These are phyloP conservation scores for Melanargia galathea DNA, from an alignment of 2,888 invertebrate species.

Conservation along the genomic window DNA sequence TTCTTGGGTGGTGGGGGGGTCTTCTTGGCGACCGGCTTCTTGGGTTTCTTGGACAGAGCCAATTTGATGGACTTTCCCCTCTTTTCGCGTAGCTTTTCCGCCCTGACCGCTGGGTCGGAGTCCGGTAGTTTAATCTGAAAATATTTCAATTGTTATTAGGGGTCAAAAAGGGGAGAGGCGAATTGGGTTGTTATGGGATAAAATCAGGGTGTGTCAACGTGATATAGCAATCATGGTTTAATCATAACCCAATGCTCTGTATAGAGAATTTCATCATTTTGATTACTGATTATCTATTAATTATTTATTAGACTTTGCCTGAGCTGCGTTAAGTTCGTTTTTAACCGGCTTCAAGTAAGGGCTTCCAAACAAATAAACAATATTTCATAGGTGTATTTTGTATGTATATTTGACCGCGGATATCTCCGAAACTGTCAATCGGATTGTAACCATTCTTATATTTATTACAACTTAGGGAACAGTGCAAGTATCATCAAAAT, in stretches of 20 bases:
- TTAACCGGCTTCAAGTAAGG: too few relatives aligned
- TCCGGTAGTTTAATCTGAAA: constrained; percentile 76
- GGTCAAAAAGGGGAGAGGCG: background rate
- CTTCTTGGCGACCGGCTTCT: constrained; percentile 75
- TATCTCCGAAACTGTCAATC: too few relatives aligned
- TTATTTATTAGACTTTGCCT: too few relatives aligned
- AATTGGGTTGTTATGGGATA: too few relatives aligned
- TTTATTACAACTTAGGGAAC: too few relatives aligned
- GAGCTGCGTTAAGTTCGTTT: too few relatives aligned
- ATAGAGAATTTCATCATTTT: constrained; percentile 70
- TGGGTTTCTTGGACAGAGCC: constrained; percentile 78
- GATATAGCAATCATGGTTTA: constrained; percentile 67
- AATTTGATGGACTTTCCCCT: constrained; percentile 79
- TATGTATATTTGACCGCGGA: too few relatives aligned
- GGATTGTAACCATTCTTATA: too few relatives aligned
- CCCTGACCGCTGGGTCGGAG: constrained; percentile 71
- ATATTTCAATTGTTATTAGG: background rate
- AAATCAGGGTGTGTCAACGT: constrained; percentile 75
- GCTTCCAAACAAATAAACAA: too few relatives aligned
- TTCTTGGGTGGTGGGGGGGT: constrained; percentile 71
- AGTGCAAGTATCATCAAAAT: too few relatives aligned
- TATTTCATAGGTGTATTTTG: too few relatives aligned
- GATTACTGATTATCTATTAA: background rate
- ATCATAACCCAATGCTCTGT: constrained; percentile 82
- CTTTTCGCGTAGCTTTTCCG: constrained; percentile 74